Evolutionary conservation across 2,113 vertebrate genomes (phyloP), one percentile per base, ranked within the genome.

Genomic region (Muntiacus muntjak): DNA sequence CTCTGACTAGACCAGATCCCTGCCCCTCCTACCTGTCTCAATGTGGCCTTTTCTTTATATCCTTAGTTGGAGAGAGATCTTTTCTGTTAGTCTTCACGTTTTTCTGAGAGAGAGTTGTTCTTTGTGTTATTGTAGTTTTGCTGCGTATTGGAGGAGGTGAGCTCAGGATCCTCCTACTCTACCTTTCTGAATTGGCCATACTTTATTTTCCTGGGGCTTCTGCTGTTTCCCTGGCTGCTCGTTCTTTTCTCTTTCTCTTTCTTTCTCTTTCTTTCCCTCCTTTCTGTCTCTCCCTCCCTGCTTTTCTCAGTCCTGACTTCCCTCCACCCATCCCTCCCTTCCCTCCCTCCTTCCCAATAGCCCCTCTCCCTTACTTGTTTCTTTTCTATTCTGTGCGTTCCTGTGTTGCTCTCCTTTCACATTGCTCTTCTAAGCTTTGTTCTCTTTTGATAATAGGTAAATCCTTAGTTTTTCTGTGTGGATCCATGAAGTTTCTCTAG

Each of bases 291-390:
- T 33, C 3, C 26, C 4, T 19, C 60, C 19, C 4, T 9, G 17
- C 0, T 1, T 7, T 2, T 54, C 13, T 1, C 45, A 45, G 13
- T 7, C 47, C 14, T 26, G 9, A 10, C 1, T 12, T 14, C 7
- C 8, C 6, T 74, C 5, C 13, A 14, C 52, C 3, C 10, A 11
- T 9, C 33, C 5, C 7, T 84, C 2, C 4, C 23, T 57, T 9
- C 33, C 5, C 7, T 84, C 2, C 4, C 23, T 57, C 5, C 23
- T 28, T 76, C 9, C 26, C 26, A 23, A 2, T 9, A 25, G 28
- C 5, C 1, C 54, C 3, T 15, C 17, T 21, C 30, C 8, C 1
- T 25, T 16, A 33, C 16, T 36, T 43, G 11, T 19, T 26, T 57
- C 8, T 40, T 45, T 54, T 45, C 40, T 57, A 54, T 87, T 84